These are phyloP conservation scores for Cyclophora punctaria DNA, from an alignment of 2,888 invertebrate species.

Conservation along the genomic window DNA sequence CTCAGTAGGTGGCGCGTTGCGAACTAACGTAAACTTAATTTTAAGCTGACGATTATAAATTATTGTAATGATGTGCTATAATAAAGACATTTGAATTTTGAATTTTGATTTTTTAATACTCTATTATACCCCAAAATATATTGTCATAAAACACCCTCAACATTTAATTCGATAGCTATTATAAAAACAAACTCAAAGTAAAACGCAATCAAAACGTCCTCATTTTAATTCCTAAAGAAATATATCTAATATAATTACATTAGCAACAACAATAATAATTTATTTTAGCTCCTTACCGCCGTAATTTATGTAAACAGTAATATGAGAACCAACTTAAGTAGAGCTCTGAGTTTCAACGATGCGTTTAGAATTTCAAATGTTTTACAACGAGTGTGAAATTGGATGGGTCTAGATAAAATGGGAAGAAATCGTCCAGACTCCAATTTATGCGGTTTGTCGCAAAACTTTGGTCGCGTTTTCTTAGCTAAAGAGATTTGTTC, in stretches of 20 bases:
- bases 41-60: too few relatives aligned
- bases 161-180: not conserved
- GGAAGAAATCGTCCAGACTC: not conserved
- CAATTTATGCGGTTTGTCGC: constrained; percentile 6
- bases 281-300: constrained; percentile 15
- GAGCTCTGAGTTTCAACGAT: not conserved
- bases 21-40: too few relatives aligned
- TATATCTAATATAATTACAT: constrained; percentile 11
- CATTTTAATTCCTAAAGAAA: constrained; percentile 5
- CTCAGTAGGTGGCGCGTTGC: too few relatives aligned
- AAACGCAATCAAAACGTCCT: not conserved
- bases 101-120: too few relatives aligned
- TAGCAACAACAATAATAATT: constrained; percentile 14
- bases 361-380: not conserved
- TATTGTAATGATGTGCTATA: too few relatives aligned
- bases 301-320: constrained; percentile 19
- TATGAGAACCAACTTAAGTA: not conserved
- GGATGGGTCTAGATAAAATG: constrained; percentile 5
- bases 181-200: not conserved
- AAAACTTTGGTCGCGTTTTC: not conserved
- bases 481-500: not conserved
- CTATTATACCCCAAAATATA: not conserved
- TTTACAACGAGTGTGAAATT: constrained; percentile 5
- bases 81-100: too few relatives aligned
- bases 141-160: not conserved